These are phyloP conservation scores for Oscheius sp. DNA, from an alignment of 2,888 invertebrate species.

Conservation along the genomic window DNA sequence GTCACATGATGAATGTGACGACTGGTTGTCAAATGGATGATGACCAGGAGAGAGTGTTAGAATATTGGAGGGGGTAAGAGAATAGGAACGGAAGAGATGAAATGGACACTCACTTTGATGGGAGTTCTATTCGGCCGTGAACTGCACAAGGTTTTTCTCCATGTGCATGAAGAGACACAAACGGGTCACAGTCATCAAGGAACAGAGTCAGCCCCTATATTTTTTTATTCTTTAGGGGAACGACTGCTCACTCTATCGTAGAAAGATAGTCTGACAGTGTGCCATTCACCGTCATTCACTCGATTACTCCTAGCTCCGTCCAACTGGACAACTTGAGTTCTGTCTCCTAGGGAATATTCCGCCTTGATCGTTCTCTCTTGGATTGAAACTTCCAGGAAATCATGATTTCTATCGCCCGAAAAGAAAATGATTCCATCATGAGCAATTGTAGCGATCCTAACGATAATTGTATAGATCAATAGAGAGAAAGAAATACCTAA, in stretches of 20 bases:
- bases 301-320: conserved; percentile 42
- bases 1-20: conserved; percentile 18
- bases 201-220: conserved; percentile 56
- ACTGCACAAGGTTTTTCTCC: conserved; percentile 54
- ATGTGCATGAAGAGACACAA: conserved; percentile 41
- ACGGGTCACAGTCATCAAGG: conserved; percentile 61
- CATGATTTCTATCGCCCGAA: conserved; percentile 52
- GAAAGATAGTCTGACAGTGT: conserved; percentile 56
- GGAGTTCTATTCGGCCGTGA: conserved; percentile 53
- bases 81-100: conserved; percentile 12
- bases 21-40: conserved; percentile 7
- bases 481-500: too few relatives aligned
- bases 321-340: conserved; percentile 50
- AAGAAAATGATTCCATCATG: conserved; percentile 59
- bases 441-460: conserved; percentile 61
- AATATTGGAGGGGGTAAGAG: conserved; percentile 12
- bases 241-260: conserved; percentile 51
- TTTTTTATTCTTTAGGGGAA: background rate
- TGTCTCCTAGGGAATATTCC: conserved; percentile 54
- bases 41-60: conserved; percentile 9
- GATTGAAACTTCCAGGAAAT: conserved; percentile 63
- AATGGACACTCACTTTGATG: conserved; percentile 50
- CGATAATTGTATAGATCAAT: background rate
- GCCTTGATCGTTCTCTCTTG: conserved; percentile 52
- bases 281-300: conserved; percentile 68